Evolutionary conservation across 1,140 invertebrate genomes (phyloP).

Genomic region (Pseudomyrmex sp.): DNA sequence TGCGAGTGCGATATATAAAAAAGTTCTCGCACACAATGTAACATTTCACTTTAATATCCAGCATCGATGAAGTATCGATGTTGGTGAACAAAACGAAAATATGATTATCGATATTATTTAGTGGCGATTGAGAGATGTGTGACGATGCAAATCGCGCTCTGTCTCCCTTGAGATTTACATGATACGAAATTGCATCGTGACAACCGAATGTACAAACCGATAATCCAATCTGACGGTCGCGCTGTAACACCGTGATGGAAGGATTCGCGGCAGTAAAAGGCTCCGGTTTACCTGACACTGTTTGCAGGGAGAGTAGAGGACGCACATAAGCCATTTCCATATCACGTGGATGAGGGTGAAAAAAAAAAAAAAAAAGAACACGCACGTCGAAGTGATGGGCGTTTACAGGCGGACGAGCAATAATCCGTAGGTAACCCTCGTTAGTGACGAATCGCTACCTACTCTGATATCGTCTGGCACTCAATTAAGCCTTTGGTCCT

Average conservation of each 20-base stretch:
- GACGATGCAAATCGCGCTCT: too few relatives aligned
- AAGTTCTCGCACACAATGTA: too few relatives aligned
- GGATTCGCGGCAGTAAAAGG: conserved; percentile 45
- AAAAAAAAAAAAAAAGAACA: conserved; percentile 35
- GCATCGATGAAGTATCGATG: too few relatives aligned
- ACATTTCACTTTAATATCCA: too few relatives aligned
- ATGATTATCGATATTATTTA: conserved; percentile 31
- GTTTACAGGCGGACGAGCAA: conserved; percentile 56
- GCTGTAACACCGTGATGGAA: conserved; percentile 29
- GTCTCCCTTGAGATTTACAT: conserved; percentile 18
- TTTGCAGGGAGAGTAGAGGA: conserved; percentile 14
- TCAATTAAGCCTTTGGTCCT: conserved; percentile 52
- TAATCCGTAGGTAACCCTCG: conserved; percentile 65
- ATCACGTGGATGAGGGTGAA: background rate
- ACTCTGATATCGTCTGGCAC: conserved; percentile 60
- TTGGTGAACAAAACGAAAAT: background rate
- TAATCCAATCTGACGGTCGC: conserved; percentile 49
- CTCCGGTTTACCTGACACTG: conserved; percentile 33
- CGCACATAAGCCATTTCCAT: conserved; percentile 48
- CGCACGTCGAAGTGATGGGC: conserved; percentile 28
- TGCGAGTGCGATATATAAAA: background rate
- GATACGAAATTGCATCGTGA: conserved; percentile 38
- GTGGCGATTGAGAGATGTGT: too few relatives aligned
- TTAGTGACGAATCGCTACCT: conserved; percentile 61
- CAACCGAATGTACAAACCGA: conserved; percentile 36